Evolutionary conservation across 1,140 invertebrate genomes (phyloP), one percentile per base, ranked within the genome.

Genomic region (Cydia splendana): DNA sequence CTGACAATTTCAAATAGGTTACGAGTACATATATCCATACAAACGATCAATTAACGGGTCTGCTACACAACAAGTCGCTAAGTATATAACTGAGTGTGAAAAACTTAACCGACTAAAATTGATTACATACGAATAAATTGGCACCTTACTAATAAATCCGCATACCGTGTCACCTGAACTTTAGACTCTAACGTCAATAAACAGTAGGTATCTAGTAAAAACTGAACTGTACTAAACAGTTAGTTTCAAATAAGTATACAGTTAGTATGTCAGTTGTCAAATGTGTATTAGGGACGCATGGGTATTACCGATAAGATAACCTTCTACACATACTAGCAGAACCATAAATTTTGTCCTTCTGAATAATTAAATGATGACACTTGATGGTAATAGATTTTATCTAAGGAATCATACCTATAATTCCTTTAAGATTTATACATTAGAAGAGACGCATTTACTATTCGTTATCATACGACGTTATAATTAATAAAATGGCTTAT

Each of bases 131-230:
- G 67, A 71, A 71, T 71, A 71, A 71, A 71, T 71, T 71, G 67
- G 34, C 67, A 71, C 67, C 67, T 71, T 34, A 34, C 45, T 71
- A 71, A 71, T 71, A 71, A 71, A 71, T 71, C 67, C 67, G 67
- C 67, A 71, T 42, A 38, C 15, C 18, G 34, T 20, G 34, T 45
- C 38, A 38, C 15, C 38, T 71, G 67, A 7, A 71, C 67, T 71
- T 45, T 24, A n/a, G 38, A 38, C 67, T 18, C 7, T 38, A 30
- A 69, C 28, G 20, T 10, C 7, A 30, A 38, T 42, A 42, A 45
- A 71, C 9, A 20, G 38, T 69, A 69, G 30, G 3, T n/a, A 69
- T 0, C 2, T 62, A 24, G 18, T 62, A 24, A 24, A 24, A 20
- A 62, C n/a, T 20, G 18, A 24, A 62, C 53, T 18, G 15, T 18